Percentiles rank a stretch among this genome's conserved stretches.
Conservation (phyloP, 2,888 invertebrate species). For the Hylaea fasciaria region DNA sequence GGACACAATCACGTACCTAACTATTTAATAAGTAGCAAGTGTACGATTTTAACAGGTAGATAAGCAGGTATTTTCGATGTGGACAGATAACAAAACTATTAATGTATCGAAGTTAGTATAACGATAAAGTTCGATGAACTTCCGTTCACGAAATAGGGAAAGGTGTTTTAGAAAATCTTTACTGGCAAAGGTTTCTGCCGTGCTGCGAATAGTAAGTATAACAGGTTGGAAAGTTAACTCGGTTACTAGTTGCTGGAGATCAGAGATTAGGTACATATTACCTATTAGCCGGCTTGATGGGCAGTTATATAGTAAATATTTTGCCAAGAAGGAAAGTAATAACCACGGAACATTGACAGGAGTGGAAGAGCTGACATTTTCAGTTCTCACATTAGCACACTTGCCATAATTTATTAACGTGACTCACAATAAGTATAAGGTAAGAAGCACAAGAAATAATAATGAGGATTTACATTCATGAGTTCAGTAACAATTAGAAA, state of each 20-base stretch:
- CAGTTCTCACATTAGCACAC: neutral
- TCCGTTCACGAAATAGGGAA: slow-evolving; percentile 72
- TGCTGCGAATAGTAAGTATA: slow-evolving; percentile 39
- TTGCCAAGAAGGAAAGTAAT: neutral
- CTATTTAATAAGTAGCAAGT: neutral
- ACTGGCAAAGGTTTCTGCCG: slow-evolving; percentile 51
- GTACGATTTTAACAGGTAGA: slow-evolving; percentile 42
- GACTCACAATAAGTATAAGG: slow-evolving; percentile 6
- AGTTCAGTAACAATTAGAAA: slow-evolving; percentile 5
- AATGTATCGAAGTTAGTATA: slow-evolving; percentile 36
- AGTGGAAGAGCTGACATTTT: no score
- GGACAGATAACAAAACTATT: slow-evolving; percentile 67
- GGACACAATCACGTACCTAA: no score
- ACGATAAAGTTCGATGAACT: slow-evolving; percentile 76
- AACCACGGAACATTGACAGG: neutral
- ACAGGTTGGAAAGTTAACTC: slow-evolving; percentile 42
- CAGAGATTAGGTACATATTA: no score
- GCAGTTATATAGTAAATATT: neutral
- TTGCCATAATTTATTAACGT: slow-evolving; percentile 1
- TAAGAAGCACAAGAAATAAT: slow-evolving; percentile 4
- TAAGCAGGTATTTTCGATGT: slow-evolving; percentile 62
- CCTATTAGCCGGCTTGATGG: neutral
- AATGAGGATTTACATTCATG: slow-evolving; percentile 14
- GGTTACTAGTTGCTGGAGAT: slow-evolving; percentile 1
- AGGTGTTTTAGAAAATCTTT: slow-evolving; percentile 60